These are phyloP conservation scores for Agrotis segetum DNA, from an alignment of 2,888 invertebrate species.

Conservation along the genomic window DNA sequence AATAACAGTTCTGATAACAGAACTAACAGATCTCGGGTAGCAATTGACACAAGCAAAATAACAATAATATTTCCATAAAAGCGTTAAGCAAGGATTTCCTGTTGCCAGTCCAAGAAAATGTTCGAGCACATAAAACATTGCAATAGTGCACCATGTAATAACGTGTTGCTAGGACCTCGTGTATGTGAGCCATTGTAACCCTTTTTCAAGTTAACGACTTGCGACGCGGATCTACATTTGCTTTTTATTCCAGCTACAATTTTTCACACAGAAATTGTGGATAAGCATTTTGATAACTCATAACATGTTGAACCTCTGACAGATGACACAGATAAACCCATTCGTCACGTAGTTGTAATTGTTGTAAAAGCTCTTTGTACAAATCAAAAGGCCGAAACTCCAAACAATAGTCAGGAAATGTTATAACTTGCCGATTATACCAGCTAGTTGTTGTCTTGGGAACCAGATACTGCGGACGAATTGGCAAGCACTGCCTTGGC, in stretches of 20 bases:
- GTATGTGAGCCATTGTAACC: conserved; percentile 47
- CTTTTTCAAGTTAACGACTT: conserved; percentile 52
- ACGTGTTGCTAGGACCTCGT: conserved; percentile 39
- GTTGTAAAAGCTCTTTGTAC: conserved; percentile 26
- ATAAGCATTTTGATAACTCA: conserved; percentile 33
- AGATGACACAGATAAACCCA: conserved; percentile 20
- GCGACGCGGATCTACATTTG: conserved; percentile 32
- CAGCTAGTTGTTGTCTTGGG: conserved; percentile 62
- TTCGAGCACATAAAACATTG: conserved; percentile 47
- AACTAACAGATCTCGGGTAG: conserved; percentile 60
- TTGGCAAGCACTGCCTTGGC: conserved; percentile 65
- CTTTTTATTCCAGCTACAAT: conserved; percentile 34
- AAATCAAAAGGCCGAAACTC: conserved; percentile 31
- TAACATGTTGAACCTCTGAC: conserved; percentile 34
- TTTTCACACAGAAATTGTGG: conserved; percentile 10
- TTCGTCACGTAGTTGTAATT: conserved; percentile 21
- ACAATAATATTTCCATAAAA: conserved; percentile 64
- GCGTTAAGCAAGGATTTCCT: conserved; percentile 51
- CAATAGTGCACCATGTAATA: conserved; percentile 51
- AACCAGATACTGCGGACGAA: conserved; percentile 65
- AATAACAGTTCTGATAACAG: conserved; percentile 63
- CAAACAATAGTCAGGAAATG: conserved; percentile 51
- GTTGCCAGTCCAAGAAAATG: conserved; percentile 49
- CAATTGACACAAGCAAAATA: conserved; percentile 58
- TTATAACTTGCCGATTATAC: conserved; percentile 58